A percentile compares a stretch with the other conserved stretches of the same genome.
These are phyloP conservation scores for human (Homo sapiens) DNA, from an alignment of 2,113 vertebrate species.

Conservation along the genomic window GRCh38 chr9:8432501-8433000, in stretches of 20 bases:
- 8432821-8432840: conserved; percentile 67
- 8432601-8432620: neutral
- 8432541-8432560: neutral
- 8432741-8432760: conserved; percentile 54
- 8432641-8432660: neutral
- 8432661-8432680: neutral
- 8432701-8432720: conserved; percentile 19
- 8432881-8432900: neutral
- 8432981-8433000: conserved; percentile 38
- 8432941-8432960: conserved; percentile 41
- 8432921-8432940: neutral
- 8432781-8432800: conserved; percentile 36
- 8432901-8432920: conserved; percentile 48
- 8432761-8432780: conserved; percentile 63
- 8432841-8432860: conserved; percentile 37
- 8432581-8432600: conserved; percentile 42
- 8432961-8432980: conserved; percentile 33
- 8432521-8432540: neutral
- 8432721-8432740: conserved; percentile 41
- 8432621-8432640: conserved; percentile 30
- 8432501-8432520: neutral
- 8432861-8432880: neutral
- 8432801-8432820: conserved; percentile 40
- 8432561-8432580: neutral
- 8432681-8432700: neutral